Percentiles rank a stretch among this genome's conserved stretches.
Evolutionary conservation across 2,797 vertebrate genomes (phyloP).

Genomic region (Ciconia nigra): DNA sequence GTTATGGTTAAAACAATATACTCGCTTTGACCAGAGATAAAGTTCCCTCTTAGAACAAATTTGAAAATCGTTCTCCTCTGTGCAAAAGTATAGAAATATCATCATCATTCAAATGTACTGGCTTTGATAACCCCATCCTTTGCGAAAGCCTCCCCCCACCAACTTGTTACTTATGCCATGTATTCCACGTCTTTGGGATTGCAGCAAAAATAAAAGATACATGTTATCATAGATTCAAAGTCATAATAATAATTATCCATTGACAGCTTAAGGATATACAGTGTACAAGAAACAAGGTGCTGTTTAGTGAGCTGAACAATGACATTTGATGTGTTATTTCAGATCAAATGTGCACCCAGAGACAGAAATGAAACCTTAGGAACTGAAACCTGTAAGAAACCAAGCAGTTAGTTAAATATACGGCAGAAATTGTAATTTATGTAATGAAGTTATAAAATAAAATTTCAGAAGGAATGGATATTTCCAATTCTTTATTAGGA

Average conservation of each 20-base stretch:
- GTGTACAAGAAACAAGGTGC: not conserved
- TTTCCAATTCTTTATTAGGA: not conserved
- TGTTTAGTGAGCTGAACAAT: not conserved
- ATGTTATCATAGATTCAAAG: not conserved
- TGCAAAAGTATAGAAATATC: not conserved
- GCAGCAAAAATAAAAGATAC: constrained; percentile 21
- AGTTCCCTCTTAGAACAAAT: not conserved
- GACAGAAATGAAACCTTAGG: not conserved
- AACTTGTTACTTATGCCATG: not conserved
- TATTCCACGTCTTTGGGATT: constrained; percentile 3
- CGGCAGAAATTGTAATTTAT: not conserved
- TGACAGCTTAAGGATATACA: not conserved
- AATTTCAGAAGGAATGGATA: not conserved
- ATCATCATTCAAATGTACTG: not conserved
- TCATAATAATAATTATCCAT: not conserved
- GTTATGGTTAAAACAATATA: not conserved
- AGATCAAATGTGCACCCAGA: not conserved
- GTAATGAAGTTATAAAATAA: not conserved
- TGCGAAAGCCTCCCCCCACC: not conserved
- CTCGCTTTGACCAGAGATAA: not conserved
- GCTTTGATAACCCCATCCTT: not conserved
- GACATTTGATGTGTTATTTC: not conserved
- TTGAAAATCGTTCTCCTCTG: not conserved
- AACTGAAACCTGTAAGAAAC: not conserved
- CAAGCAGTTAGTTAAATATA: not conserved